Evolutionary conservation across 2,888 invertebrate genomes (phyloP).

Genomic region (Mimachlamys varia): DNA sequence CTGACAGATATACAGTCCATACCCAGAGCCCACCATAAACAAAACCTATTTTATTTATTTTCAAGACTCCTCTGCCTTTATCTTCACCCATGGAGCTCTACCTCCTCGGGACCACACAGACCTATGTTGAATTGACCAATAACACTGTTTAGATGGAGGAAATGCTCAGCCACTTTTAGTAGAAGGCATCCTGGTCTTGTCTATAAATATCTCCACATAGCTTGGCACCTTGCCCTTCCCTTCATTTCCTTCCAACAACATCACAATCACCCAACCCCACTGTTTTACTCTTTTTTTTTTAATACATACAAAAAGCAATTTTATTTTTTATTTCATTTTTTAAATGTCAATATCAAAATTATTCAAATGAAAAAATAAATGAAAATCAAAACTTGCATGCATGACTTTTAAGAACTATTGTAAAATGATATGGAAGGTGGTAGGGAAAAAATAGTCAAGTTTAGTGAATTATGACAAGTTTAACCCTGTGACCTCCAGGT

Average conservation of each 20-base stretch:
- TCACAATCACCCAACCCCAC: not conserved
- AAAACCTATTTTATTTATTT: slow-evolving; percentile 48
- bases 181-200: not conserved
- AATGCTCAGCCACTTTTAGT: not conserved
- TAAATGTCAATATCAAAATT: not conserved
- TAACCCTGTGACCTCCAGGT: slow-evolving; percentile 11
- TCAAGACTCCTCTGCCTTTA: slow-evolving; percentile 44
- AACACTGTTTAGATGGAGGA: not conserved
- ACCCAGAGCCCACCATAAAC: slow-evolving; percentile 42
- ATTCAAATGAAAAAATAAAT: not conserved
- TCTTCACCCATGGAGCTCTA: slow-evolving; percentile 28
- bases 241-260: slow-evolving; percentile 9
- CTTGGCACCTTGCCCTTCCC: not conserved
- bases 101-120: slow-evolving; percentile 46
- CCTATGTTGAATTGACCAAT: slow-evolving; percentile 19
- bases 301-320: not conserved
- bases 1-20: slow-evolving; percentile 45
- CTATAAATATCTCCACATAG: slow-evolving; percentile 9
- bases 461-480: slow-evolving; percentile 20
- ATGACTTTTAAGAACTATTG: not conserved
- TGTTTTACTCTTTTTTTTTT: not conserved
- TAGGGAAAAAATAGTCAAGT: not conserved
- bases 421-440: not conserved
- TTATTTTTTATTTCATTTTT: not conserved
- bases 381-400: not conserved